Evolutionary conservation across 2,888 invertebrate genomes (phyloP).

Genomic region (Callinectes sapidus): DNA sequence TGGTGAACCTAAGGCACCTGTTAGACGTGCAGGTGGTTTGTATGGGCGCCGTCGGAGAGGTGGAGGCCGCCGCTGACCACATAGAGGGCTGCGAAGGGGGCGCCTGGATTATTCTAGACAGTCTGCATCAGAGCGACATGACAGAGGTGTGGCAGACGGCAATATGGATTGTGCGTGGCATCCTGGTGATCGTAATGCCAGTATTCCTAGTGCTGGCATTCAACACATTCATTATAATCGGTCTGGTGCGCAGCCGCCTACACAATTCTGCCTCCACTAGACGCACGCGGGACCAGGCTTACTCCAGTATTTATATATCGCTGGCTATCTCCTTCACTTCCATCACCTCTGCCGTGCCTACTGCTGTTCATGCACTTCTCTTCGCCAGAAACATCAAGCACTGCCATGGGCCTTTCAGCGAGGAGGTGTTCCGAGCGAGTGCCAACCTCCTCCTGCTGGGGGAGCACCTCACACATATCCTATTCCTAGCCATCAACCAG

Average conservation of each 20-base stretch:
- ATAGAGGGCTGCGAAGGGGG: conserved; percentile 24
- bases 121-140: conserved; percentile 9
- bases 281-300: conserved; percentile 42
- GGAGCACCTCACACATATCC: conserved; percentile 53
- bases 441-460: conserved; percentile 55
- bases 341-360: conserved; percentile 35
- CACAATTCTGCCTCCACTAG: conserved; percentile 39
- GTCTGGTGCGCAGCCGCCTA: conserved; percentile 7
- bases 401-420: conserved; percentile 50
- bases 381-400: conserved; percentile 41
- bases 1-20: conserved; percentile 42
- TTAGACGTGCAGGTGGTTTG: conserved; percentile 45
- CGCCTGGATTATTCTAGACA: conserved; percentile 47
- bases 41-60: background rate
- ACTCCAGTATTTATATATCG: conserved; percentile 57
- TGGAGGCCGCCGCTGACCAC: background rate
- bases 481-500: conserved; percentile 46
- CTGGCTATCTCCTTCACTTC: conserved; percentile 51
- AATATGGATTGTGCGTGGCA: conserved; percentile 39
- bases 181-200: conserved; percentile 41
- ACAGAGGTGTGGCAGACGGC: background rate
- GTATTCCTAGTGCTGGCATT: conserved; percentile 44
- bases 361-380: conserved; percentile 7
- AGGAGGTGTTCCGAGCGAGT: conserved; percentile 54
- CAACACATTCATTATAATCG: conserved; percentile 47